Conservation (phyloP, 2,888 invertebrate species). For the Deilephila porcellus region DNA sequence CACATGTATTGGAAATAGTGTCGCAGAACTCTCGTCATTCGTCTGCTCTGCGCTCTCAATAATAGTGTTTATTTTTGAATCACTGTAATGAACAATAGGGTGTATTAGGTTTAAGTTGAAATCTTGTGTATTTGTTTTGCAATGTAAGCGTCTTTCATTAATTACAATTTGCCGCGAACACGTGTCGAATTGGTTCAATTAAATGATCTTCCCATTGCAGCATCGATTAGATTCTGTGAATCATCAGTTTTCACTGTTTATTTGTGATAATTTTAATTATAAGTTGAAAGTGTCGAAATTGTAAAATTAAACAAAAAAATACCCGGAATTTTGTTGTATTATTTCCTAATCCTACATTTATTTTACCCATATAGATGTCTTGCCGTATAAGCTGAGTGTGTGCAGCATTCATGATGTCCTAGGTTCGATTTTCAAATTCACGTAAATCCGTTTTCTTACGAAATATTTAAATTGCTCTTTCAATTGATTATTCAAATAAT, state of each 20-base stretch:
- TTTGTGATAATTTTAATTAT: conserved; percentile 79
- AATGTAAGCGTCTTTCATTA: conserved; percentile 28
- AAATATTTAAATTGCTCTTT: too few relatives aligned
- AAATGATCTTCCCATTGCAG: conserved; percentile 64
- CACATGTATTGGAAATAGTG: conserved; percentile 40
- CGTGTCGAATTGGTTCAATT: conserved; percentile 38
- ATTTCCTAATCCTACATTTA: not conserved
- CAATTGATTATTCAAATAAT: too few relatives aligned
- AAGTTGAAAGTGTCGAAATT: conserved; percentile 69
- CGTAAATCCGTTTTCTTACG: too few relatives aligned
- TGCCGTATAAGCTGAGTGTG: too few relatives aligned
- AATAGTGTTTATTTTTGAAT: conserved; percentile 31
- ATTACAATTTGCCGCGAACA: conserved; percentile 30
- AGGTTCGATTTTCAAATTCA: too few relatives aligned
- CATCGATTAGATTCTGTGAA: conserved; percentile 80
- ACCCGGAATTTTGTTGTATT: conserved; percentile 42
- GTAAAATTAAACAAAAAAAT: conserved; percentile 60
- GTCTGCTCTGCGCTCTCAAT: conserved; percentile 2
- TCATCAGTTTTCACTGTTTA: conserved; percentile 80
- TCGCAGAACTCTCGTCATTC: conserved; percentile 39
- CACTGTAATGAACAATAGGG: conserved; percentile 27
- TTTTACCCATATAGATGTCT: not conserved
- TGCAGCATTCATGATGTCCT: too few relatives aligned
- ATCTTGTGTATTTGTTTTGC: conserved; percentile 47
- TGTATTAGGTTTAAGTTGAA: conserved; percentile 40